Evolutionary conservation across 1,140 invertebrate genomes (phyloP), one percentile per base, ranked within the genome.

Genomic region (Nasonia giraulti): DNA sequence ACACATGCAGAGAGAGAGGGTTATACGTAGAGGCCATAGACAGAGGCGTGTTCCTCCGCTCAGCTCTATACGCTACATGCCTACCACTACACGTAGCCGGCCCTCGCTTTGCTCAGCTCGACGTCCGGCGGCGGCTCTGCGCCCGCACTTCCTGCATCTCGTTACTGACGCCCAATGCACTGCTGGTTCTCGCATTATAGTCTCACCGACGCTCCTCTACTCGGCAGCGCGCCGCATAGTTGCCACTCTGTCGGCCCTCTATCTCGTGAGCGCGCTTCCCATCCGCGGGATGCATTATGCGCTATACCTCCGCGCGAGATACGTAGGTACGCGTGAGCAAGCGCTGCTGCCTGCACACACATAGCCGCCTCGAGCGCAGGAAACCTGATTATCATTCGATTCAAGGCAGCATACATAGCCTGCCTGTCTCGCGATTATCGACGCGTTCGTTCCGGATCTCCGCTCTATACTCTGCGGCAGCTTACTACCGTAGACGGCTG

Each of bases 351-450:
- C 12, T n/a, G 10, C 17, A 40, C 31, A n/a, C 7, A 73, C 23
- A 81, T 17, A 31, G 69, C 0, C 23, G 44, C 69, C 68, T 69
- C 40, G 14, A 73, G 68, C 68, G 40, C 44, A 37, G 91, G 89
- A 89, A 89, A 91, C 88, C 89, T 91, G 88, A 91, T 91, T 91
- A 91, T 91, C 90, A 90, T 91, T 91, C 89, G 90, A 91, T 91
- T 91, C 90, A 90, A 87, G 88, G 86, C 88, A 90, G 90, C 89
- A 89, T 88, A 89, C 87, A 88, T 82, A 80, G 79, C 50, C 55
- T 66, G 77, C 77, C 77, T 79, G 77, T 79, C 77, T 79, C 77
- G 77, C 77, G 77, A 66, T 79, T 79, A 79, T 79, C 77, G 77
- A 79, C 55, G 77, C 77, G 77, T 79, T 79, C 77, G 77, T 33